Base-by-base conservation (phyloP, 2,888 invertebrate genomes). In the Sycophila texana region DNA sequence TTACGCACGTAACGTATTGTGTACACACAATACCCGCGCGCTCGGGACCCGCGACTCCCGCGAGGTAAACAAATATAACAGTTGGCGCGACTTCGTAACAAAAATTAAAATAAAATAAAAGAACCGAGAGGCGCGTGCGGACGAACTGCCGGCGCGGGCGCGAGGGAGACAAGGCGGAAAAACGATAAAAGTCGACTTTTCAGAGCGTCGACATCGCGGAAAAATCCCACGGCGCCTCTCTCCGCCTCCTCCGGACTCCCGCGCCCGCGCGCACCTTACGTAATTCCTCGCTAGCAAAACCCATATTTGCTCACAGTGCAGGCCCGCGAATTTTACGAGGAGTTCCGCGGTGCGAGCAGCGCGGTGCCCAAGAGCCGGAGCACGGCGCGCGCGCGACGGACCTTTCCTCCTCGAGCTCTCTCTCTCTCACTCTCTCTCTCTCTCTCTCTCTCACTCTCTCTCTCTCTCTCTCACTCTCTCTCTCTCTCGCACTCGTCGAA, bases 301-400 rank as follows among this genome's bases (percentile, higher is more conserved):
- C 74, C 78, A 79, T 74, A 79, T 79, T 79, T 79, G 70, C 74
- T 70, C 78, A 79, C 70, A 77, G 72, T 73, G 66, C 72, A 78
- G 60, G 55, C 60, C 51, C 58, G 77, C 26, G 68, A 2, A 16
- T 55, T 61, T 49, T 39, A 58, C 49, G 51, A 72, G 18, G 71
- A 5, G 14, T 71, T 71, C 49, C 58, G 58, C 49, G 71, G 57
- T 14, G 63, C 47, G 57, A 70, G 49, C 22, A 51, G 60, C 58
- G 18, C 20, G 18, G 18, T 47, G 30, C 49, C 26, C n/a, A 7
- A 4, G 13, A 4, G 26, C 60, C 20, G 39, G 39, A 39, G 39
- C 39, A 10, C 39, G 39, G 10, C 39, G 30, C 39, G 57, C 71
- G 53, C 18, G 20, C 30, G n/a, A 7, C 4, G 39, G 5, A 0